Percentiles rank a stretch among this genome's conserved stretches.
These are phyloP conservation scores for Montipora efflorescens DNA, from an alignment of 64 coral and sea anemone species.

Conservation along the genomic window DNA sequence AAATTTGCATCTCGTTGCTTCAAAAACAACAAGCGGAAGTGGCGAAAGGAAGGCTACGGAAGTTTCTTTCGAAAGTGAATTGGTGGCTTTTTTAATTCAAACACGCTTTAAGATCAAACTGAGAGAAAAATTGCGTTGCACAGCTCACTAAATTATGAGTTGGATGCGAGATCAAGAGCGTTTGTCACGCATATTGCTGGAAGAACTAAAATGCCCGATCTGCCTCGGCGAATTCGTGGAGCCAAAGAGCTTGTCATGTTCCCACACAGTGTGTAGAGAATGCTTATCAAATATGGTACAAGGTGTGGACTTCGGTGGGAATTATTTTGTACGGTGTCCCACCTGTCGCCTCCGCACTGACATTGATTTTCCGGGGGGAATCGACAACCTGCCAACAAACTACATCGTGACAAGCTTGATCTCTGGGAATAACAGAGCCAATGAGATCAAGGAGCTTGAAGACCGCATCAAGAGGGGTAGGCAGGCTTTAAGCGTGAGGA, in stretches of 20 bases:
- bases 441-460: constrained; percentile 51
- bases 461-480: constrained; percentile 15
- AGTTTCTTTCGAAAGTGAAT: background rate
- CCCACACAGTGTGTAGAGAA: constrained; percentile 50
- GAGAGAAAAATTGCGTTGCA: background rate
- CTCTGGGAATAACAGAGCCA: constrained; percentile 13
- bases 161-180: constrained; percentile 32
- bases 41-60: background rate
- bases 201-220: constrained; percentile 64
- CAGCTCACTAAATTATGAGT: background rate
- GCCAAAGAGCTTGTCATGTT: constrained; percentile 52
- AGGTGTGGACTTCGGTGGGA: background rate
- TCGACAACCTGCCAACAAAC: constrained; percentile 52
- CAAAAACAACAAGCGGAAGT: background rate
- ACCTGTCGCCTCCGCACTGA: constrained; percentile 55
- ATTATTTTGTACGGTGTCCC: constrained; percentile 46
- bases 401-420: constrained; percentile 35
- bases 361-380: constrained; percentile 42
- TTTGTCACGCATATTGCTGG: constrained; percentile 32
- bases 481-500: constrained; percentile 20
- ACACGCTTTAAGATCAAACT: background rate
- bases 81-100: background rate
- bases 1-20: background rate
- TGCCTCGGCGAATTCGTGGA: constrained; percentile 74
- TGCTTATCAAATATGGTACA: constrained; percentile 44